Evolutionary conservation across 2,113 vertebrate genomes (phyloP).

Genomic region (Calyptommatus sinebrachiatus): DNA sequence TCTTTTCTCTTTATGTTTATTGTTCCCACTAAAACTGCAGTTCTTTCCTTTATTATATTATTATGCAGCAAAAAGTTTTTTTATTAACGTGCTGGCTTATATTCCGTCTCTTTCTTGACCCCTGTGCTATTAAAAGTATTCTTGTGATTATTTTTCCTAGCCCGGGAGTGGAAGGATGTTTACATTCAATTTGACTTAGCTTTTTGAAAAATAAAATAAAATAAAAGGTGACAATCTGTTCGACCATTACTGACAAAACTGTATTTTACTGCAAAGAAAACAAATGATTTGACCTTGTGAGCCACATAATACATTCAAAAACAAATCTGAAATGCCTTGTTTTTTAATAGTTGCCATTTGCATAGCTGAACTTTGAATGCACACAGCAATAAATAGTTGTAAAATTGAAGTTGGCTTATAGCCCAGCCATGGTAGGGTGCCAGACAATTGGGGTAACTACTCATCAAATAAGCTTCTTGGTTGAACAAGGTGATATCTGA

Average conservation of each 20-base stretch:
- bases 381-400: slow-evolving; percentile 59
- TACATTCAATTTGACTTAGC: slow-evolving; percentile 45
- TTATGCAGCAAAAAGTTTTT: not conserved
- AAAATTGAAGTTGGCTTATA: slow-evolving; percentile 56
- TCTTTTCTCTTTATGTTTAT: not conserved
- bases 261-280: slow-evolving; percentile 53
- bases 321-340: slow-evolving; percentile 53
- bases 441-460: slow-evolving; percentile 53
- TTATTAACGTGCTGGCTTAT: not conserved
- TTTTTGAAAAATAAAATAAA: slow-evolving; percentile 40
- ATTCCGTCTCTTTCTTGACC: not conserved
- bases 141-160: slow-evolving; percentile 37
- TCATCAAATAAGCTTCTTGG: slow-evolving; percentile 55
- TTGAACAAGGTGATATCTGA: slow-evolving; percentile 63
- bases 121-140: not conserved
- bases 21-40: not conserved
- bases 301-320: slow-evolving; percentile 52
- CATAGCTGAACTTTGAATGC: slow-evolving; percentile 62
- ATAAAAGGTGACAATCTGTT: slow-evolving; percentile 53
- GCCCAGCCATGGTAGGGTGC: slow-evolving; percentile 61
- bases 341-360: slow-evolving; percentile 65
- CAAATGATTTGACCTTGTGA: slow-evolving; percentile 63
- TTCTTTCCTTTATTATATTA: not conserved
- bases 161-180: slow-evolving; percentile 40
- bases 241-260: slow-evolving; percentile 54